Evolutionary conservation across 2,888 invertebrate species (phyloP).

Genomic region (Mythimna vitellina): DNA sequence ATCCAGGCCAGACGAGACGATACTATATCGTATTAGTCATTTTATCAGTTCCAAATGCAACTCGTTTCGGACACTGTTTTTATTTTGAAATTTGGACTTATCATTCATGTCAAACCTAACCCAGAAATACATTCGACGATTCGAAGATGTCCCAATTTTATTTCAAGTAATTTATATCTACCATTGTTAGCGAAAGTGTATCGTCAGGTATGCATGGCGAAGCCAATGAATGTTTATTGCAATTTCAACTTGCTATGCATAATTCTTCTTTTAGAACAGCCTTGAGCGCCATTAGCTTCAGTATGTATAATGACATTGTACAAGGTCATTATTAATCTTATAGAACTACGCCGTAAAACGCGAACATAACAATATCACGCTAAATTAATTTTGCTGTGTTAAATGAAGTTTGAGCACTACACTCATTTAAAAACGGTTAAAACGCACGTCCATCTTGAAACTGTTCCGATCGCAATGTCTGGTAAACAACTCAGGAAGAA

Average conservation of each 20-base stretch:
- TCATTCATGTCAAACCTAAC: neutral
- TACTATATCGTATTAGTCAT: slow-evolving; percentile 11
- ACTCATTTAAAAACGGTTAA: slow-evolving; percentile 35
- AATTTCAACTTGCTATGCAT: slow-evolving; percentile 65
- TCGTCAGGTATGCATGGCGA: slow-evolving; percentile 42
- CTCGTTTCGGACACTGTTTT: neutral
- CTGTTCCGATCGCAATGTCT: slow-evolving; percentile 6
- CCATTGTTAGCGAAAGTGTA: slow-evolving; percentile 60
- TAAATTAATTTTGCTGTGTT: slow-evolving; percentile 42
- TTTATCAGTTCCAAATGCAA: slow-evolving; percentile 5
- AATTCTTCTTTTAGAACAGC: slow-evolving; percentile 75
- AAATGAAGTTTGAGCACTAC: slow-evolving; percentile 27
- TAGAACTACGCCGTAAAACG: slow-evolving; percentile 53
- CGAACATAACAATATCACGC: slow-evolving; percentile 43
- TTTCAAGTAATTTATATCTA: slow-evolving; percentile 17
- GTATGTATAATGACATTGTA: slow-evolving; percentile 79
- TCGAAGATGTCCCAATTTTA: slow-evolving; percentile 5
- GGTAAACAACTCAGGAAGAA: slow-evolving; percentile 26
- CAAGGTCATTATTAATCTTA: slow-evolving; percentile 79
- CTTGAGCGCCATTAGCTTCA: slow-evolving; percentile 79
- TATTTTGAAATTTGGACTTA: neutral
- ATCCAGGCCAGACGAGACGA: slow-evolving; percentile 32
- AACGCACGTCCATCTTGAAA: slow-evolving; percentile 18
- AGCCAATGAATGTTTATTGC: slow-evolving; percentile 63
- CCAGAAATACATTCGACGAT: slow-evolving; percentile 13